Evolutionary conservation across 92 coral and sea anemone species (phyloP).

Genomic region (Palythoa caribaeorum): DNA sequence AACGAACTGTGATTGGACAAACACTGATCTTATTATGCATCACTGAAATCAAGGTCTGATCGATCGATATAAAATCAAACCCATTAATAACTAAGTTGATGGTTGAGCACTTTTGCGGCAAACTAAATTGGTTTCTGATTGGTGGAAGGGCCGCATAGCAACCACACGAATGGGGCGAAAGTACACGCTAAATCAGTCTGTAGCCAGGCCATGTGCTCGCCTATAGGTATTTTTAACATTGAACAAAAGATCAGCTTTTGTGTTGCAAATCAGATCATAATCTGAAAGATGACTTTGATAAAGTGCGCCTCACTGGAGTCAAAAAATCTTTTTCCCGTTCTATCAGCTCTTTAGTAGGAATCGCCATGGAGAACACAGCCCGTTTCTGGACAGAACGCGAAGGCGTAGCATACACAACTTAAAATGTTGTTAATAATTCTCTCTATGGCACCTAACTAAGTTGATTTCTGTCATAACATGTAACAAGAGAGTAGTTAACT

Average conservation of each 20-base stretch:
- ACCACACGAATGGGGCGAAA: slow-evolving; percentile 32
- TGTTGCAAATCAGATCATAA: slow-evolving; percentile 35
- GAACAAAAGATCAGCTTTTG: slow-evolving; percentile 54
- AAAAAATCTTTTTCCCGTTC: slow-evolving; percentile 1
- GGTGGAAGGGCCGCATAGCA: slow-evolving; percentile 37
- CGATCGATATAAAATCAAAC: slow-evolving; percentile 48
- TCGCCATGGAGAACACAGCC: not conserved
- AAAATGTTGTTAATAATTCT: not conserved
- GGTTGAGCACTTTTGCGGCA: slow-evolving; percentile 48
- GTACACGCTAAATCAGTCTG: slow-evolving; percentile 19
- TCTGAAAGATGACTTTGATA: slow-evolving; percentile 16
- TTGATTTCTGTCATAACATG: slow-evolving; percentile 1
- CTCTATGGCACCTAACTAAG: not conserved
- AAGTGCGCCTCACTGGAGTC: slow-evolving; percentile 26
- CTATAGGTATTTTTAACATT: slow-evolving; percentile 50
- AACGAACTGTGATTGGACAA: slow-evolving; percentile 68
- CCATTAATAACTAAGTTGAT: slow-evolving; percentile 37
- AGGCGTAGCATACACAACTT: not conserved
- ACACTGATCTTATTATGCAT: slow-evolving; percentile 66
- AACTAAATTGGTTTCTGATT: slow-evolving; percentile 16
- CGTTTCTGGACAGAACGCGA: not conserved
- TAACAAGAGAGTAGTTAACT: not conserved
- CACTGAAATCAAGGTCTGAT: slow-evolving; percentile 45
- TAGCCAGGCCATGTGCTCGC: slow-evolving; percentile 43
- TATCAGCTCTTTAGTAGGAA: not conserved